Evolutionary conservation across 2,113 vertebrate species (phyloP), one percentile per base, ranked within the genome.

Genomic region (Micromys minutus): DNA sequence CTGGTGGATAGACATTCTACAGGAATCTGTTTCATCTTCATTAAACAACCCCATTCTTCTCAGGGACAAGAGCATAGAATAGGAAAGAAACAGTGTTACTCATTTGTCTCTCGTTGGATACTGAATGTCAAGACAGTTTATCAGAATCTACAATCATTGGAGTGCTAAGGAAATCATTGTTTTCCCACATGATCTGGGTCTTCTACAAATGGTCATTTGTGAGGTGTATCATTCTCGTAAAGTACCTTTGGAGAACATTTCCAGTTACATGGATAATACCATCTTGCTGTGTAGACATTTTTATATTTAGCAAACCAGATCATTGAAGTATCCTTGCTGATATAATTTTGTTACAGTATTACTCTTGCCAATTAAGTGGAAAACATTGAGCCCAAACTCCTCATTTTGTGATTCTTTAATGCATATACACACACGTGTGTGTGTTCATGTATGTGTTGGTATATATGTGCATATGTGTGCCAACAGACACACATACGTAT

Each of bases 251-350:
- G 22, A 86, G 65, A 86, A 52, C 67, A 10, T 47, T 59, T 83
- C 7, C 31, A 61, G 19, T 72, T 71, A 84, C 26, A 45, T 19
- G 47, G 5, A n/a, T 47, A 86, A 50, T 93, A 75, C 85, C 98
- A 97, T 97, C 85, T n/a, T 90, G 31, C n/a, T 17, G 87, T 12
- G 63, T 84, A 57, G 3, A 19, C n/a, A 6, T 84, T 86, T 90
- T 71, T 29, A 72, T 42, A 59, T 47, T 85, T 94, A 52, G 21
- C 67, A 42, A 39, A 87, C 12, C 17, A 91, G 10, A 12, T 72
- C 47, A 39, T 74, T 85, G 80, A 79, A 47, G 52, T 77, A 5
- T 77, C 72, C 17, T 57, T 69, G 55, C 26, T 89, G 61, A 74
- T 63, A 59, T 15, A 65, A 61, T 77, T 74, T 45, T 79, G 52